These are phyloP conservation scores for Lagria hirta DNA, from an alignment of 2,888 invertebrate genomes.

Conservation along the genomic window DNA sequence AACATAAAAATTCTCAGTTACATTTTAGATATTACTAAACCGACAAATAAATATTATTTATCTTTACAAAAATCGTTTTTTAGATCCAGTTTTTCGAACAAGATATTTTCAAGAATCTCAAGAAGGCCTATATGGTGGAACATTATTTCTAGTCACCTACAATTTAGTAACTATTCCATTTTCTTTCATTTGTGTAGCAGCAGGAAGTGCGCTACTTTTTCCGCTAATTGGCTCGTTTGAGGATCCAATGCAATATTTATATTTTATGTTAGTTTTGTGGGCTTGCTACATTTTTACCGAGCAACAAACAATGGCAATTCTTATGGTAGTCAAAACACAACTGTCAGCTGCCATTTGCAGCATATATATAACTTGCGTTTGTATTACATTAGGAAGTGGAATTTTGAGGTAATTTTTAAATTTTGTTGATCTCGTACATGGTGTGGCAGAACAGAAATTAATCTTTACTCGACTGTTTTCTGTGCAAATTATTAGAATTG, in stretches of 20 bases:
- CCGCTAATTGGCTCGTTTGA: constrained; percentile 65
- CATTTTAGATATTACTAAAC: too few species aligned
- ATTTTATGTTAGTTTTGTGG: constrained; percentile 75
- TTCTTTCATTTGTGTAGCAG: constrained; percentile 73
- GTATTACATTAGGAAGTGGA: constrained; percentile 71
- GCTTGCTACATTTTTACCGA: constrained; percentile 83
- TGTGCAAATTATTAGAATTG: too few species aligned
- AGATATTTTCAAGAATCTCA: constrained; percentile 89
- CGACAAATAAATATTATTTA: neutral
- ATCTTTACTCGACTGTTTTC: too few species aligned
- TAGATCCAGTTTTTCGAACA: constrained; percentile 83
- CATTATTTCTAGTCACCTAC: constrained; percentile 79
- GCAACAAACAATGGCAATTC: constrained; percentile 78
- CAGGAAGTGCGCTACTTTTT: constrained; percentile 71
- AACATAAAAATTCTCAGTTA: too few species aligned
- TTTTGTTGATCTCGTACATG: too few species aligned
- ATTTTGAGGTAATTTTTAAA: constrained; percentile 66
- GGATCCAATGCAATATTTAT: constrained; percentile 63
- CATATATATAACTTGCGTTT: constrained; percentile 74
- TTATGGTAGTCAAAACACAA: constrained; percentile 78
- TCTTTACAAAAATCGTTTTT: constrained; percentile 32
- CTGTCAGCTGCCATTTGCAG: constrained; percentile 77
- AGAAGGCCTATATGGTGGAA: constrained; percentile 86
- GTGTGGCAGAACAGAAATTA: neutral
- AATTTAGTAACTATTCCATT: constrained; percentile 80